A percentile compares a stretch with the other conserved stretches of the same genome.
Evolutionary conservation across 2,797 vertebrate genomes (phyloP).

Genomic region (Antrozous pallidus): DNA sequence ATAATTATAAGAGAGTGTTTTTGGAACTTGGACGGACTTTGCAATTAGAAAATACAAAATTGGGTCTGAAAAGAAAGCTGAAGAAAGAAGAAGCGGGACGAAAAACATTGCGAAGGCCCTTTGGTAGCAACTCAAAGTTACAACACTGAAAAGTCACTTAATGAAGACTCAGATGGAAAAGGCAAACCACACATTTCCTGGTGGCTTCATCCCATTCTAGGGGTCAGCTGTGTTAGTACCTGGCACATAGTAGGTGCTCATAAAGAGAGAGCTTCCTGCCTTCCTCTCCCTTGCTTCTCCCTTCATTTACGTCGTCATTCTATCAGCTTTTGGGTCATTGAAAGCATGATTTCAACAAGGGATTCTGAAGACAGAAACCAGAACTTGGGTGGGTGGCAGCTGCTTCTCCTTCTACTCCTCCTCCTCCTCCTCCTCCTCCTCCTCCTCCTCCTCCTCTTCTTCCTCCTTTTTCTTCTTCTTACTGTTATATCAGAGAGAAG

Average conservation of each 20-base stretch:
- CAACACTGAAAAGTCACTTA: neutral
- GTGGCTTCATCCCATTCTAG: neutral
- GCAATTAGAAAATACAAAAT: slow-evolving; percentile 62
- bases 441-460: too few species aligned
- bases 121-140: slow-evolving; percentile 17
- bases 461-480: too few species aligned
- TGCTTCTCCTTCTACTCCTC: too few species aligned
- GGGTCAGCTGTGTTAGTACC: neutral
- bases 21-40: slow-evolving; percentile 57
- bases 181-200: neutral
- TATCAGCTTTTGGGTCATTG: neutral
- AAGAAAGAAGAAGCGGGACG: neutral
- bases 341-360: neutral
- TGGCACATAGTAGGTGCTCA: neutral
- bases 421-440: too few species aligned
- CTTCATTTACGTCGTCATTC: neutral
- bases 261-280: neutral
- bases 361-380: neutral
- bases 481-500: neutral
- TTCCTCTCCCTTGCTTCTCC: neutral
- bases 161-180: slow-evolving; percentile 13
- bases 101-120: neutral
- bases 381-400: neutral
- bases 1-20: slow-evolving; percentile 70
- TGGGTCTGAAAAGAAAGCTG: slow-evolving; percentile 38